Evolutionary conservation across 2,797 vertebrate species (phyloP), one percentile per base, ranked within the genome.

Genomic region (Brachyalestes nurse): DNA sequence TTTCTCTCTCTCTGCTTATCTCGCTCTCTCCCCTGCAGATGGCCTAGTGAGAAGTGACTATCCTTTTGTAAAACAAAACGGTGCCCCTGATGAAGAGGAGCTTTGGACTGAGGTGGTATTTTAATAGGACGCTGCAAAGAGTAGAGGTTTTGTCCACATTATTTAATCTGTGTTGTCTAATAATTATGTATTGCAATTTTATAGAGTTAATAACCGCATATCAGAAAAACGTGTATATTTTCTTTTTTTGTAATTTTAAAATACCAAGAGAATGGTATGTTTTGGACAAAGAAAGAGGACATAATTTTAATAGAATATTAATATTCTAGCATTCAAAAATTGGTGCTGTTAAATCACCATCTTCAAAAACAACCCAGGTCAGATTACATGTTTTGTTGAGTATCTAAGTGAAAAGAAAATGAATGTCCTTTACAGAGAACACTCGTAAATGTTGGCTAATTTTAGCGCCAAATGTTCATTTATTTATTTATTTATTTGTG

Each of bases 1-100:
- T 79, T 62, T 21, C 62, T 82, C 58, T 81, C 47, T 83, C 53
- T 83, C 47, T 76, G 10, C 28, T 28, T 28, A 28, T 73, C 19
- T 62, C 16, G 64, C 58, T 72, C 23, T 79, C 21, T 81, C 28
- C 73, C 45, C 62, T 51, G 83, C 86, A 87, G 86, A 83, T 78
- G 81, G 67, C 51, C 65, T 72, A 67, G 25, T 57, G 40, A 83
- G 70, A 53, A 70, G 57, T 47, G 82, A 72, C 66, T 61, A 14
- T 62, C 25, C 42, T 64, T 82, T 72, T 64, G 40, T 25, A 45
- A 45, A 19, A 67, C 17, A 72, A n/a, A 77, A 4, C 2, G 51
- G 8, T 72, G 47, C 19, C 16, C 38, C 49, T 72, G 69, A 51
- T 67, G 60, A 78, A 80, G 64, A 66, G 66, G 19, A 61, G 53